Base-by-base conservation (phyloP, 2,888 invertebrate genomes). In the Glaucopsyche alexis region DNA sequence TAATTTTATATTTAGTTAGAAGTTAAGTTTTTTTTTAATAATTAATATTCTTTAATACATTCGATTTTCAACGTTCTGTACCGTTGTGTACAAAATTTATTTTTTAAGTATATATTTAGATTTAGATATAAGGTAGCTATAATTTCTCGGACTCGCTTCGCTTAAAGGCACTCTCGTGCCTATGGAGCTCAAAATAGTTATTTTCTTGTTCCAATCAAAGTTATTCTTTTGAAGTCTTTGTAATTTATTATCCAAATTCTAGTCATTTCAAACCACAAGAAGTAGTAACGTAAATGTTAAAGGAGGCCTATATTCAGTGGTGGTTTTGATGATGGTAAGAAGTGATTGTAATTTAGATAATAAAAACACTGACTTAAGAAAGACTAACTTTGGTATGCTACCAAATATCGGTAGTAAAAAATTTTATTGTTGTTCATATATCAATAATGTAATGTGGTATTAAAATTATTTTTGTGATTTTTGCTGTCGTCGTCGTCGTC, bases 291-390 rank as follows among this genome's bases (percentile, higher is more conserved):
- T 11, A 38, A 16, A 19, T 19, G 11, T 47, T 47, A 52, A 11
- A 47, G 60, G 60, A 60, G 60, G 60, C 29, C 29, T 60, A 38
- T 29, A 13, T 60, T 60, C 60, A 60, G 38, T 29, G 11, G 38
- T 29, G 60, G 60, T 29, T 13, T 60, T 38, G 60, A 60, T 55
- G 55, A 55, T 38, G 60, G 60, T 60, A 29, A 13, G 29, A 60
- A 14, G 13, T 14, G 19, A 60, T 29, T 60, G 29, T 60, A 60
- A 60, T 60, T 60, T 60, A 29, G 29, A 29, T 38, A 6, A 60
- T 60, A 38, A 47, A 1, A 9, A 29, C 60, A 60, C 11, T 60
- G 29, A 60, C 38, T 60, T 60, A 6, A 13, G 7, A 13, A 7
- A 29, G 19, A 7, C 11, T 11, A 13, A 47, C 13, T 14, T n/a